Conservation (phyloP, 2,113 vertebrate species). For the Megaceryle maxima region DNA sequence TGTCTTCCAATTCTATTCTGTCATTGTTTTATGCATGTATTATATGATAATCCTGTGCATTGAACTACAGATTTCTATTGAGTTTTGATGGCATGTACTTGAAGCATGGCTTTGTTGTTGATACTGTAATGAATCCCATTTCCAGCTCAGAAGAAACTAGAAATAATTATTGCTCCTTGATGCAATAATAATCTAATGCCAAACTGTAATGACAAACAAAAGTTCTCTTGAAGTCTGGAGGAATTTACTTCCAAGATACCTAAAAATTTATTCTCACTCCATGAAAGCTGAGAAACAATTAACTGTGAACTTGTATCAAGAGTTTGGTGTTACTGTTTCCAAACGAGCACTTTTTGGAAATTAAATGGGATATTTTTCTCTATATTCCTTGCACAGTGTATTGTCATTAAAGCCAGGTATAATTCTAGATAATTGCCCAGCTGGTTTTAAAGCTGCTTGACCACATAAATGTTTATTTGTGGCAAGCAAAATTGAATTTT, state of each 20-base stretch:
- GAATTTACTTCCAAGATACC: not conserved
- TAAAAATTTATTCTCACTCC: not conserved
- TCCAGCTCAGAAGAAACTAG: not conserved
- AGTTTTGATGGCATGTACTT: not conserved
- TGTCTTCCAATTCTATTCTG: conserved; percentile 28
- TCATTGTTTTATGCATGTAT: not conserved
- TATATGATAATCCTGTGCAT: not conserved
- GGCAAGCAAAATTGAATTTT: not conserved
- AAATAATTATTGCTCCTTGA: not conserved
- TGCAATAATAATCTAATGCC: not conserved
- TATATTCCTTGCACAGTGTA: not conserved
- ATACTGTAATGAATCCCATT: not conserved
- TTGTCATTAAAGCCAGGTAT: not conserved
- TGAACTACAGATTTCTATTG: not conserved
- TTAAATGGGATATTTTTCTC: not conserved
- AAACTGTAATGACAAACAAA: not conserved
- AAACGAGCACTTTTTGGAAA: not conserved
- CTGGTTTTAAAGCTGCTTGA: not conserved
- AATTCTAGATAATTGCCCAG: not conserved
- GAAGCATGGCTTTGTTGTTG: not conserved
- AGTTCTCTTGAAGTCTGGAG: not conserved
- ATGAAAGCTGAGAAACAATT: not conserved
- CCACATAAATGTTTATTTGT: not conserved
- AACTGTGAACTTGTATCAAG: not conserved
- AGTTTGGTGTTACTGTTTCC: not conserved